Percentiles rank a stretch among this genome's conserved stretches.
Conservation (phyloP, 2,113 vertebrate species). For the Macaca fascicularis region DNA sequence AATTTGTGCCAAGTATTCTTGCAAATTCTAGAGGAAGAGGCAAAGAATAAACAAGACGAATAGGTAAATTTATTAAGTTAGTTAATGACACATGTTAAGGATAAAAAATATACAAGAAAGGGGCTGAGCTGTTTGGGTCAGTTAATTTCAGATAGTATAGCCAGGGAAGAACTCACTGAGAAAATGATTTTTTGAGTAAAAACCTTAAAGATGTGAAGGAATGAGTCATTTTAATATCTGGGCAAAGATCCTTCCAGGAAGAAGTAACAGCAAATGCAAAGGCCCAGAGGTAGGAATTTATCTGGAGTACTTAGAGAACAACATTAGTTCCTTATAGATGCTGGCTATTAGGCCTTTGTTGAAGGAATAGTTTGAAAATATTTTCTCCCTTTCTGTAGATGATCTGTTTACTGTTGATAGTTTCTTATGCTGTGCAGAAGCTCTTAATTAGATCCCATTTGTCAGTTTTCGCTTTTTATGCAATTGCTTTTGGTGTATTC, state of each 20-base stretch:
- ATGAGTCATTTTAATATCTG: background rate
- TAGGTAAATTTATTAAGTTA: background rate
- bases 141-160: background rate
- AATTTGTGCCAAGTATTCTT: background rate
- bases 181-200: background rate
- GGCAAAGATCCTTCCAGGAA: background rate
- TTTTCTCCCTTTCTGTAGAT: no score
- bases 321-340: no score
- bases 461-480: no score
- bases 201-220: background rate
- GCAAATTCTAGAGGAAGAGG: background rate
- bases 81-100: background rate
- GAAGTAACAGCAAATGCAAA: background rate
- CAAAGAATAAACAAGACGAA: background rate
- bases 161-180: background rate
- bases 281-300: background rate
- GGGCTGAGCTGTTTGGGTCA: background rate
- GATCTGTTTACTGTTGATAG: no score
- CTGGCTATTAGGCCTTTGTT: no score
- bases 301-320: background rate
- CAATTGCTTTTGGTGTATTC: no score
- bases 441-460: no score
- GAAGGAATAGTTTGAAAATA: no score
- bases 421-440: no score
- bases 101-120: background rate